Base-by-base conservation (phyloP, 2,113 vertebrate species). In the Tachycineta bicolor region DNA sequence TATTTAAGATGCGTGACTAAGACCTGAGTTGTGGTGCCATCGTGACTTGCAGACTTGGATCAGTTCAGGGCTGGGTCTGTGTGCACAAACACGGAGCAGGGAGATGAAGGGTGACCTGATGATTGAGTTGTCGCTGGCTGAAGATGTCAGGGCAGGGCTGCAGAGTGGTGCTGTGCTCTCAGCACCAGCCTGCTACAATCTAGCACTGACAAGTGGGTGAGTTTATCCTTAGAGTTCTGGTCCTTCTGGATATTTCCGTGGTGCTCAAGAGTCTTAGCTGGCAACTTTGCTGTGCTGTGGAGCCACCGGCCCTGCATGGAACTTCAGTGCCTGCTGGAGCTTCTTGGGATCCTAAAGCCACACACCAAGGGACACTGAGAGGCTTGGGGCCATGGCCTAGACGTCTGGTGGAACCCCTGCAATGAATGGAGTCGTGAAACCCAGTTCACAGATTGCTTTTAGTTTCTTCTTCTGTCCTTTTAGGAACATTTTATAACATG, bases 401-500 rank as follows among this genome's bases (percentile, higher is more conserved):
- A 62, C 53, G 91, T 86, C 74, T 91, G 87, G 37, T 92, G 31
- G 73, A 78, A 44, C 56, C 15, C 0, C 60, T 82, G 73, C 81
- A 77, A 28, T 87, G 71, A 95, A 92, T 91, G 81, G 74, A 96
- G 64, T 78, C 25, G 29, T 82, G 75, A 49, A 71, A 83, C 56
- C 49, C 70, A 92, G 55, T 91, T 96, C 90, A 93, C 73, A 75
- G 53, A 44, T 83, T 58, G 17, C 83, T 76, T 87, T 85, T 53
- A 60, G 91, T 80, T 87, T 81, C 41, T 90, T 85, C 39, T 90
- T 96, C 63, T 94, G 53, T 63, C 84, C 64, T 93, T 95, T 83
- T 80, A 87, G 96, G 83, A 96, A 85, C 85, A 80, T 67, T 96
- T 97, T 64, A 59, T 93, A 86, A 94, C 86, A 81, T 83, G 58